A percentile compares a stretch with the other conserved stretches of the same genome.
phyloP scores from a whole-genome alignment of 2,888 invertebrate species.

The Periphyllus acericola region DNA sequence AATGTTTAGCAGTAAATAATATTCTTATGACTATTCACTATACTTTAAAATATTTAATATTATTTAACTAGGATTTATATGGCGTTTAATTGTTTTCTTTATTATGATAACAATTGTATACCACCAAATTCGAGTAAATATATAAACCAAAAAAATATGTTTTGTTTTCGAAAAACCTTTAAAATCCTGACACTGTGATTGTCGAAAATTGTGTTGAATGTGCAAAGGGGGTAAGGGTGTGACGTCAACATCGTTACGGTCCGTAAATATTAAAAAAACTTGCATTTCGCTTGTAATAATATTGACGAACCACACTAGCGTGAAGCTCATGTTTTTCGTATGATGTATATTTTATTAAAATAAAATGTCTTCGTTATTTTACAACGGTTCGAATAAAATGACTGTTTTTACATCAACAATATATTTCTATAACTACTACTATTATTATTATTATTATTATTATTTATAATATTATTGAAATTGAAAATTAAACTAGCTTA shows the following conservation, averaged over 20 bases:
- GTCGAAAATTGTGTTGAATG: constrained; percentile 3
- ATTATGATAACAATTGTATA: background rate
- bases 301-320: constrained; percentile 39
- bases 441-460: background rate
- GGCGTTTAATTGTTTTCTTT: too few species aligned
- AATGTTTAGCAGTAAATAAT: too few species aligned
- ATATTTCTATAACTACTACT: background rate
- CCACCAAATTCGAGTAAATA: background rate
- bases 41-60: too few species aligned
- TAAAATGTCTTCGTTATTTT: constrained; percentile 12
- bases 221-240: background rate
- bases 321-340: background rate
- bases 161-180: background rate
- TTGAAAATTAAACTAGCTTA: background rate
- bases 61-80: too few species aligned
- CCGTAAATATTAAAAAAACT: constrained; percentile 32
- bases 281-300: constrained; percentile 8
- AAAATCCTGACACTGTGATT: background rate
- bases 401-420: background rate
- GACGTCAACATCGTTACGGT: constrained; percentile 53
- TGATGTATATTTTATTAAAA: constrained; percentile 16
- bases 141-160: background rate
- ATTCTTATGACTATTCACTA: too few species aligned
- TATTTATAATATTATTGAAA: background rate
- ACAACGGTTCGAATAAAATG: background rate